A percentile compares a stretch with the other conserved stretches of the same genome.
phyloP scores from a whole-genome alignment of 2,113 vertebrate genomes.

The Butastur rufipennis region DNA sequence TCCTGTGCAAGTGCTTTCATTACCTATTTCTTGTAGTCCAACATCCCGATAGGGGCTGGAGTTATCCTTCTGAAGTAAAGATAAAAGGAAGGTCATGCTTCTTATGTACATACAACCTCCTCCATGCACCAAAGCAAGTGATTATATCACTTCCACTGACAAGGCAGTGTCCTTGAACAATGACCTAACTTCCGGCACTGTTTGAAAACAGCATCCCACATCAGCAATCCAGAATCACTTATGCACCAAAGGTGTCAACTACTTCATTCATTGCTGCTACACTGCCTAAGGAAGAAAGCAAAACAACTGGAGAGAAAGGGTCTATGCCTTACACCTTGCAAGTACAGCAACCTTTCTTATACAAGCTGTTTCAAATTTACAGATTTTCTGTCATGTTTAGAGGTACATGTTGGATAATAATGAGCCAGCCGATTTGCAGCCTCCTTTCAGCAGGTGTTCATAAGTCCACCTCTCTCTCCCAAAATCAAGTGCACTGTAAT shows the following conservation, averaged over 20 bases:
- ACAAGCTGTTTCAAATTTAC: background rate
- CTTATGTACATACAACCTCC: background rate
- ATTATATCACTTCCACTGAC: background rate
- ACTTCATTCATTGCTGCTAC: background rate
- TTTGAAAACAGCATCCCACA: background rate
- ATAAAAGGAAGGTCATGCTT: background rate
- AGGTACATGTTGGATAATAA: background rate
- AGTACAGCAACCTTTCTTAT: background rate
- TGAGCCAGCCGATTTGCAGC: background rate
- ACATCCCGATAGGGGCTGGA: background rate
- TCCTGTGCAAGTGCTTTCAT: background rate
- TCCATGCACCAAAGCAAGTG: background rate
- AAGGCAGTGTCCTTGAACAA: background rate
- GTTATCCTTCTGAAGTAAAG: background rate
- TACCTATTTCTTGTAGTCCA: background rate
- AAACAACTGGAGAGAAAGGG: background rate
- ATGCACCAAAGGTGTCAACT: background rate
- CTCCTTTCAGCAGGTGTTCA: background rate
- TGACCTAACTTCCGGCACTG: background rate
- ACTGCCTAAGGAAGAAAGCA: background rate
- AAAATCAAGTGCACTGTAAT: background rate
- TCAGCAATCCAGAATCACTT: background rate
- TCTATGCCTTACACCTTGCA: background rate
- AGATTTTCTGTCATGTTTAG: background rate
- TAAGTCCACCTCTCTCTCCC: background rate